Percentiles rank a stretch among this genome's conserved stretches.
Evolutionary conservation across 2,113 vertebrate genomes (phyloP).

Genomic region (Cottus gobio): DNA sequence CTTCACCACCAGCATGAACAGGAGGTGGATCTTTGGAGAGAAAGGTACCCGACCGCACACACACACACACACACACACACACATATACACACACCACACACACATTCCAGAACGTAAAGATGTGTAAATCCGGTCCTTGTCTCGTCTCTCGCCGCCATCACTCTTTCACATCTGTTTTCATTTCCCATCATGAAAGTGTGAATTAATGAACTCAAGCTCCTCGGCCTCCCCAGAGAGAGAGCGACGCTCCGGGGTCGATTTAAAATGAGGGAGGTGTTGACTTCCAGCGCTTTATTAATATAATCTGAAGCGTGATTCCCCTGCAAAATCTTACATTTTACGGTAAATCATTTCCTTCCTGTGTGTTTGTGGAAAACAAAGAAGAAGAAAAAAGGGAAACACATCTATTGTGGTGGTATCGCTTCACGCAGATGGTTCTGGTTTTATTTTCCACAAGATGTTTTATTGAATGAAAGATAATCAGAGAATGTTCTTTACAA

Average conservation of each 20-base stretch:
- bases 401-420: no score
- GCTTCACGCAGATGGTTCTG: no score
- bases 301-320: neutral
- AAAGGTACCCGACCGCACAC: conserved; percentile 81
- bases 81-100: neutral
- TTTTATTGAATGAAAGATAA: no score
- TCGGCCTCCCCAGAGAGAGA: neutral
- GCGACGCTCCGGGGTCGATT: conserved; percentile 2
- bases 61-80: conserved; percentile 8
- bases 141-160: neutral
- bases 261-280: neutral
- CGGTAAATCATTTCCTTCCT: neutral
- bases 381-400: no score
- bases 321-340: neutral
- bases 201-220: neutral
- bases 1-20: conserved; percentile 90
- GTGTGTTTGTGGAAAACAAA: neutral
- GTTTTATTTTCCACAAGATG: no score
- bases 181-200: neutral
- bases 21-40: conserved; percentile 93
- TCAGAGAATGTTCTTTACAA: no score
- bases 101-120: neutral
- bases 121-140: neutral
- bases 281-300: neutral
- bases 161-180: neutral